A percentile compares a stretch with the other conserved stretches of the same genome.
Conservation (phyloP, 2,797 vertebrate species). For the Enteromius treurensis region DNA sequence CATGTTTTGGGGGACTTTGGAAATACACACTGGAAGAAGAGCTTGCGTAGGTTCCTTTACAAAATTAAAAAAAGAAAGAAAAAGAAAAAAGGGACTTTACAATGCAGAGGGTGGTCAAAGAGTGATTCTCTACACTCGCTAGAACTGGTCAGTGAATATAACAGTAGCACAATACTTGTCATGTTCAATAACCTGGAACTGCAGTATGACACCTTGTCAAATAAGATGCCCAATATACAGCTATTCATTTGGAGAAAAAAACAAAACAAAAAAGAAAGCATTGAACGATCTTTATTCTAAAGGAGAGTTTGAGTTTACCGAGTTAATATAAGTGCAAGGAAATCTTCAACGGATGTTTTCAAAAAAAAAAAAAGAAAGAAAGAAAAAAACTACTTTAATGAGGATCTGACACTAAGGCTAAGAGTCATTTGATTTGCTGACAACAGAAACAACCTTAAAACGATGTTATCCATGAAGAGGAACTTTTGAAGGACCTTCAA, state of each 20-base stretch:
- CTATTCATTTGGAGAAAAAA: background rate
- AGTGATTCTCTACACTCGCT: slow-evolving; percentile 35
- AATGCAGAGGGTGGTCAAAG: slow-evolving; percentile 39
- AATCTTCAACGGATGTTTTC: slow-evolving; percentile 15
- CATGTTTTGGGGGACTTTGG: background rate
- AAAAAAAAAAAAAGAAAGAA: slow-evolving; percentile 8
- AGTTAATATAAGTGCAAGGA: slow-evolving; percentile 29
- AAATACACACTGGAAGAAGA: slow-evolving; percentile 29
- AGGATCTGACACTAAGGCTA: slow-evolving; percentile 24
- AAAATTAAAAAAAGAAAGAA: background rate
- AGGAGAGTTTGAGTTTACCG: slow-evolving; percentile 30
- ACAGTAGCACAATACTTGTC: slow-evolving; percentile 47
- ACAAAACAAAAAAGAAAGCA: background rate
- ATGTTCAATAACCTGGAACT: slow-evolving; percentile 40
- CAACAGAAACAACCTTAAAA: slow-evolving; percentile 28
- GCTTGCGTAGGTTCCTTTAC: background rate
- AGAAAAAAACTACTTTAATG: background rate
- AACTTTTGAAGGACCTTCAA: slow-evolving; percentile 31
- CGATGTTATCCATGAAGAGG: slow-evolving; percentile 29
- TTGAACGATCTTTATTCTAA: background rate
- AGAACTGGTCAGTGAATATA: slow-evolving; percentile 39
- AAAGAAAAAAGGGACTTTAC: background rate
- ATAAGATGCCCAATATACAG: slow-evolving; percentile 32
- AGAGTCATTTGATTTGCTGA: slow-evolving; percentile 2
- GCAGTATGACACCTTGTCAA: slow-evolving; percentile 42